Evolutionary conservation across 1,140 invertebrate genomes (phyloP).

Genomic region (Pogonus chalceus): DNA sequence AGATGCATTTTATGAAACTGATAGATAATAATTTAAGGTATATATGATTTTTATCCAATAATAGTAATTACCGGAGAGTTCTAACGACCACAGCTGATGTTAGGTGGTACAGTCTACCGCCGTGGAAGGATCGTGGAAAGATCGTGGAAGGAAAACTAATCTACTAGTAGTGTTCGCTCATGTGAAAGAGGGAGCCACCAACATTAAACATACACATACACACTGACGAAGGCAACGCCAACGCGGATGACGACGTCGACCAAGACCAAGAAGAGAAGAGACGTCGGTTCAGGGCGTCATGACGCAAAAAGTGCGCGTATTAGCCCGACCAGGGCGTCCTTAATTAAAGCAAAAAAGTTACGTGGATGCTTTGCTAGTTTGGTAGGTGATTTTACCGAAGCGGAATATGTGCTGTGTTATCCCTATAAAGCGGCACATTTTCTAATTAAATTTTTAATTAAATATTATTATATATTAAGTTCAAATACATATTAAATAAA

Average conservation of each 20-base stretch:
- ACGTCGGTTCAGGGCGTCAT: too few relatives aligned
- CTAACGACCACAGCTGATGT: background rate
- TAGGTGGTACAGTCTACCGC: background rate
- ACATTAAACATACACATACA: background rate
- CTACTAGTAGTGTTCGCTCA: background rate
- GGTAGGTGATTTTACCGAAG: too few relatives aligned
- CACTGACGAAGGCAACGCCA: background rate
- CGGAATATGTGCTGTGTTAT: too few relatives aligned
- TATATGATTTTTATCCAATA: too few relatives aligned
- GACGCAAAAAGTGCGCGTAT: background rate
- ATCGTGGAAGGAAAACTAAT: background rate
- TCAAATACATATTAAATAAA: too few relatives aligned
- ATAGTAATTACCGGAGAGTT: too few relatives aligned
- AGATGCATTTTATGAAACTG: too few relatives aligned
- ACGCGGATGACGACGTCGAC: background rate
- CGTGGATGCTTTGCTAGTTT: too few relatives aligned
- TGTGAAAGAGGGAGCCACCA: background rate
- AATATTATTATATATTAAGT: too few relatives aligned
- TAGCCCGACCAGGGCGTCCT: background rate
- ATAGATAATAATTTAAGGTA: too few relatives aligned
- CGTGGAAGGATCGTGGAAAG: background rate
- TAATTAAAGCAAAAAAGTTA: slow-evolving; percentile 2
- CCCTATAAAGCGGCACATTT: too few relatives aligned
- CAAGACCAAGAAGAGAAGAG: background rate
- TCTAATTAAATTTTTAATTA: too few relatives aligned